Conservation (phyloP, 92 coral and sea anemone genomes). For the Actinernus sp. region DNA sequence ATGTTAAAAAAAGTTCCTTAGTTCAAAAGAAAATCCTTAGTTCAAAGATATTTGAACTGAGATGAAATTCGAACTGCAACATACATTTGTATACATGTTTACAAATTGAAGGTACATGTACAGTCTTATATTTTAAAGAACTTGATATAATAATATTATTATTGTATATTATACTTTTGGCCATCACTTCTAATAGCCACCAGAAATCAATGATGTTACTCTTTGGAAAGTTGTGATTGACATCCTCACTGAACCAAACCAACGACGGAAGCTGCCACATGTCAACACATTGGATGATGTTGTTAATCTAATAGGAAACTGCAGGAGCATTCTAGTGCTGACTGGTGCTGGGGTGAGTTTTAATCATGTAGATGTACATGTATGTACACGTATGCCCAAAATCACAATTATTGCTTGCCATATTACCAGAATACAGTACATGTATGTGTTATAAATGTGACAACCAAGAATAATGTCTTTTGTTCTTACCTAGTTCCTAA, state of each 20-base stretch:
- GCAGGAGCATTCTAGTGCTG: constrained; percentile 79
- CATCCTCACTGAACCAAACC: constrained; percentile 87
- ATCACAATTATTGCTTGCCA: no score
- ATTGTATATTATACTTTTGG: neutral
- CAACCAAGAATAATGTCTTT: no score
- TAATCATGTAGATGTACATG: no score
- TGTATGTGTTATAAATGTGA: no score
- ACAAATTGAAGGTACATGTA: neutral
- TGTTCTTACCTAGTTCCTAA: no score
- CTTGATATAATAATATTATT: no score
- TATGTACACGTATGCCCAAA: no score
- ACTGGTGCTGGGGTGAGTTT: constrained; percentile 97
- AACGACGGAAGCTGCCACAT: constrained; percentile 82
- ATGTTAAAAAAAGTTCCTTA: no score
- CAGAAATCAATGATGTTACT: constrained; percentile 56
- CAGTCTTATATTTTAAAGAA: neutral
- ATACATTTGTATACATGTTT: neutral
- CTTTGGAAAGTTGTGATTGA: constrained; percentile 94
- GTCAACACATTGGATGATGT: constrained; percentile 91
- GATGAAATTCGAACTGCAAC: no score
- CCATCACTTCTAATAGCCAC: constrained; percentile 51
- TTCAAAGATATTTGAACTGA: no score
- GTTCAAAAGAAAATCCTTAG: neutral
- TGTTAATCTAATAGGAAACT: constrained; percentile 66
- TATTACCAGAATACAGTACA: no score